Evolutionary conservation across 1,140 invertebrate species (phyloP).

Genomic region (Pachypsylla venusta): DNA sequence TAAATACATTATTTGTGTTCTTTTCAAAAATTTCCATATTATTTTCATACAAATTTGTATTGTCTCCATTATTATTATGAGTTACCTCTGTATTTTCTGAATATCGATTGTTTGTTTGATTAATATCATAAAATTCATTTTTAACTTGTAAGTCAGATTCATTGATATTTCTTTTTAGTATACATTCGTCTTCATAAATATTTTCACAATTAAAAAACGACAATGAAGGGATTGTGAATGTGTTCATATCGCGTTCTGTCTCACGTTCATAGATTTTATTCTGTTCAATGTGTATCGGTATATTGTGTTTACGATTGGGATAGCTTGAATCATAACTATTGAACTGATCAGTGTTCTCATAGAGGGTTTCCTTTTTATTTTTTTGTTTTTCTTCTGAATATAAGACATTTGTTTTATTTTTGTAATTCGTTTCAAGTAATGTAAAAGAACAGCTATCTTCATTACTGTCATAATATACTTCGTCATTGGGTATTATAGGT

Average conservation of each 20-base stretch:
- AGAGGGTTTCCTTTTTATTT: neutral
- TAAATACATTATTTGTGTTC: no score
- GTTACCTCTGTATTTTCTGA: no score
- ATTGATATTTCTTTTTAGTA: neutral
- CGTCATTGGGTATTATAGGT: neutral
- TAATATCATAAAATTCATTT: no score
- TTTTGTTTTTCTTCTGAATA: neutral
- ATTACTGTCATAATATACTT: neutral
- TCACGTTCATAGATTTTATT: neutral
- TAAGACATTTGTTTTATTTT: neutral
- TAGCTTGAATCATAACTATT: neutral
- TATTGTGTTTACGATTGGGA: neutral
- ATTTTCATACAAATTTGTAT: no score
- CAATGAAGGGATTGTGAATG: neutral
- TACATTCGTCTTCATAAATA: neutral
- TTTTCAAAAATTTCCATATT: no score
- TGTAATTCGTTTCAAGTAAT: neutral
- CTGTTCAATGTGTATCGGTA: neutral
- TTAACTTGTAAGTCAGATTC: no score
- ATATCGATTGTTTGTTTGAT: no score
- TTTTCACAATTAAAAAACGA: slow-evolving; percentile 1
- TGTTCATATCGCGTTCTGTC: slow-evolving; percentile 4
- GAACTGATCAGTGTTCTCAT: neutral
- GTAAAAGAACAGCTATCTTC: neutral
- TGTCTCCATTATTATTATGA: no score